Base-by-base conservation (phyloP, 1,140 invertebrate genomes). In the Platyscapa corneri region DNA sequence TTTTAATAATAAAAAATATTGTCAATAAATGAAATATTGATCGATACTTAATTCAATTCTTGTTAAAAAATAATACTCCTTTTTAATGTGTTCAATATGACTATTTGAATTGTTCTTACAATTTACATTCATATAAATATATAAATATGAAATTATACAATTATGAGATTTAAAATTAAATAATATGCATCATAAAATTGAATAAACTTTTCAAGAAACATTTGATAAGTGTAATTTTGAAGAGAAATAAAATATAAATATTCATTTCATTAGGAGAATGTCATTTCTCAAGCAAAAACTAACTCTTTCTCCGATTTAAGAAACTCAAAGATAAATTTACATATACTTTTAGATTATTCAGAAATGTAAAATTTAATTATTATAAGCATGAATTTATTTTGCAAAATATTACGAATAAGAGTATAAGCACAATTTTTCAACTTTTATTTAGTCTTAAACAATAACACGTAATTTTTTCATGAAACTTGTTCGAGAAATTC, bases 191-290 rank as follows among this genome's bases (percentile, higher is more conserved):
- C 6, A 30, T n/a, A 49, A 49, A 76, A 76, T n/a, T 53, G 74
- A 32, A 49, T 8, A 32, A 32, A 42, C 32, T 30, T n/a, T 30
- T 53, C 0, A 27, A n/a, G 23, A 76, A 76, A 76, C 27, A 18
- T 76, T 37, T 30, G 12, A 16, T 30, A 12, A 53, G 46, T 49
- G 0, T 32, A 32, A 30, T 49, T 76, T 76, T n/a, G 18, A 76
- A 37, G 1, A 49, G 14, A 20, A 53, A 7, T 32, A 53, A 76
- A 20, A 32, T n/a, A 42, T 49, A 49, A 49, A 76, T 76, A 76
- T 53, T 53, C 42, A 76, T 76, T 76, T 76, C 74, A 76, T 76
- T 32, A 53, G 46, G n/a, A 32, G 42, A 76, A 53, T 14, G 16
- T 53, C 74, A 49, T 46, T 67, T 76, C 42, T 53, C 23, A 7